phyloP scores from a whole-genome alignment of 2,888 invertebrate genomes.

The Ctena decussata region DNA sequence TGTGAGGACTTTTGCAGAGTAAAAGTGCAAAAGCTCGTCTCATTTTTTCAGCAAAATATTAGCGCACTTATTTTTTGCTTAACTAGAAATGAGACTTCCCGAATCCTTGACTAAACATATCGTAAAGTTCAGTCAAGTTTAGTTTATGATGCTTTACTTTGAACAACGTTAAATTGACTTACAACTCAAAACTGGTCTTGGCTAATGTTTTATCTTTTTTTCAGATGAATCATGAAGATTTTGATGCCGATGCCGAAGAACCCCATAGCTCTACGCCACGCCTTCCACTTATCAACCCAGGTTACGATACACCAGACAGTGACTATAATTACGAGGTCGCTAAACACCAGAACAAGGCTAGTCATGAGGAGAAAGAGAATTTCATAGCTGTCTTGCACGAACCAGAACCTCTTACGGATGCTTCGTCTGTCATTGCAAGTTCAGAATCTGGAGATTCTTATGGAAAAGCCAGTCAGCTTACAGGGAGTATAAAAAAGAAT shows the following conservation, averaged over 20 bases:
- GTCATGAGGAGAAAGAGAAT: not conserved
- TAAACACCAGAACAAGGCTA: not conserved
- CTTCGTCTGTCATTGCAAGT: not conserved
- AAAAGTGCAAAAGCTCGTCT: too few relatives aligned
- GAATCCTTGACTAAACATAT: too few relatives aligned
- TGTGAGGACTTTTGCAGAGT: too few relatives aligned
- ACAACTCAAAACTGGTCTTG: too few relatives aligned
- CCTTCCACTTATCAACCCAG: conserved; percentile 37
- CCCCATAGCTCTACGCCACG: conserved; percentile 18
- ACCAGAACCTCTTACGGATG: not conserved
- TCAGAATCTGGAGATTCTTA: not conserved
- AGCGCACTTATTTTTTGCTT: too few relatives aligned
- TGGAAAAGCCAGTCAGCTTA: not conserved
- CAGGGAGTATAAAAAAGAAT: not conserved
- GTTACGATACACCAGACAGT: conserved; percentile 56
- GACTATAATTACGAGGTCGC: conserved; percentile 46
- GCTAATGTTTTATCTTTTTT: too few relatives aligned
- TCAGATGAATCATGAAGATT: not conserved
- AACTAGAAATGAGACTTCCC: too few relatives aligned
- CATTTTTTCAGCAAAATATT: too few relatives aligned
- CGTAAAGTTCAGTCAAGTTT: too few relatives aligned
- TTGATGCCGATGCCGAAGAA: not conserved
- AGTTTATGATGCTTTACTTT: too few relatives aligned
- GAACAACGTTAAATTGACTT: too few relatives aligned
- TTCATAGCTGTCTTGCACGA: not conserved